Conservation (phyloP, 2,888 invertebrate species). For the Trichacis sp. region DNA sequence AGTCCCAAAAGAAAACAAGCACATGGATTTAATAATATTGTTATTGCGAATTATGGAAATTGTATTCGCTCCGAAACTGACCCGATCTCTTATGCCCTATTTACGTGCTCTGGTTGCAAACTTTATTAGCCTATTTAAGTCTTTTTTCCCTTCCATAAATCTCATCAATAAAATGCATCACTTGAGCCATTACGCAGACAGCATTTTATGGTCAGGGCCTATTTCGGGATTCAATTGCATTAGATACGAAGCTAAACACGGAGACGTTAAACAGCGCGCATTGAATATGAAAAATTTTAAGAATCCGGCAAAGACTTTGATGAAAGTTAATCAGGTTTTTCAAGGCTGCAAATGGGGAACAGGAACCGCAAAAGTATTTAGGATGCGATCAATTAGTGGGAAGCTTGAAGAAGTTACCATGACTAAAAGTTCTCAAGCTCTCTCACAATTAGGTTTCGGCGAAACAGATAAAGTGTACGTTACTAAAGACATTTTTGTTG, state of each 20-base stretch:
- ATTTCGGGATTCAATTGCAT: slow-evolving; percentile 22
- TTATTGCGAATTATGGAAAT: neutral
- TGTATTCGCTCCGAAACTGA: slow-evolving; percentile 14
- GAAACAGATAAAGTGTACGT: neutral
- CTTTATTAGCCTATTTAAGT: slow-evolving; percentile 3
- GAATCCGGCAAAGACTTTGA: slow-evolving; percentile 31
- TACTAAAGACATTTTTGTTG: slow-evolving; percentile 12
- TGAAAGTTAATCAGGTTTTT: slow-evolving; percentile 22
- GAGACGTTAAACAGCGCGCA: slow-evolving; percentile 24
- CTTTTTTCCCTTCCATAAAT: slow-evolving; percentile 30
- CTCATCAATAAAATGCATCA: slow-evolving; percentile 41
- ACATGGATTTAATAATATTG: neutral
- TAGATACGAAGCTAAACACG: slow-evolving; percentile 28
- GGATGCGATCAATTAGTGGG: neutral
- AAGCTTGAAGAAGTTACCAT: neutral
- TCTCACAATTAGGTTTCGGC: neutral
- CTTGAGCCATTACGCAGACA: slow-evolving; percentile 28
- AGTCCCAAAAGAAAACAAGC: slow-evolving; percentile 10
- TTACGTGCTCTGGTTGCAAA: slow-evolving; percentile 5
- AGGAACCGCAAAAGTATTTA: slow-evolving; percentile 19
- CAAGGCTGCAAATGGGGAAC: slow-evolving; percentile 35
- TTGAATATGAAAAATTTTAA: slow-evolving; percentile 31
- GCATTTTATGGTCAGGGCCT: slow-evolving; percentile 37
- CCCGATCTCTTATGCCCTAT: slow-evolving; percentile 10
- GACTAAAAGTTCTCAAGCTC: neutral